Conservation (phyloP, 2,797 vertebrate genomes). For the Scomberomorus guttatus region DNA sequence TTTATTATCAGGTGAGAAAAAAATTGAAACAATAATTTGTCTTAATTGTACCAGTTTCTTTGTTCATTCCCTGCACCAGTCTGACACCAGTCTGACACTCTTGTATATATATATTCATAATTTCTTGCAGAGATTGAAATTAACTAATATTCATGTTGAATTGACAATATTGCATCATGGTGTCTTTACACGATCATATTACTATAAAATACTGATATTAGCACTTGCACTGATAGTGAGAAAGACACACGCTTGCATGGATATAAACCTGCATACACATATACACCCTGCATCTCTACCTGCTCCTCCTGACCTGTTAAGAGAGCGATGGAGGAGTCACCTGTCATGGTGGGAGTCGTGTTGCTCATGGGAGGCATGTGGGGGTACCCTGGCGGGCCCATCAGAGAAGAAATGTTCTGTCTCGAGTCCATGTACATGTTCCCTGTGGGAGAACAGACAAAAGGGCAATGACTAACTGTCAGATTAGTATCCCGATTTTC, state of each 20-base stretch:
- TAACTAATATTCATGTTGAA: background rate
- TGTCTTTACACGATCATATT: background rate
- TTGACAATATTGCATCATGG: background rate
- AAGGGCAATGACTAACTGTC: conserved; percentile 64
- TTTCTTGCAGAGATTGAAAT: background rate
- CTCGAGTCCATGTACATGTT: conserved; percentile 91
- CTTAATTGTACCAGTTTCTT: background rate
- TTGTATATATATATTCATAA: background rate
- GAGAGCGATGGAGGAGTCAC: conserved; percentile 70
- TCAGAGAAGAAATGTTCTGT: conserved; percentile 89
- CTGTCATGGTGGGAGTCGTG: conserved; percentile 87
- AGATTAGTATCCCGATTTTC: conserved; percentile 54
- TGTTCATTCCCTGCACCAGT: background rate
- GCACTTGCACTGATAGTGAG: background rate
- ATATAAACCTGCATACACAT: background rate
- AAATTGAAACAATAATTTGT: background rate
- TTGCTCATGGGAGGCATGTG: conserved; percentile 88
- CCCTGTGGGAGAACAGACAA: conserved; percentile 79
- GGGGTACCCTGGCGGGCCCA: conserved; percentile 90
- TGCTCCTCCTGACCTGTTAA: conserved; percentile 35
- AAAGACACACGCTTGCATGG: background rate
- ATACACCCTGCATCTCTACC: background rate
- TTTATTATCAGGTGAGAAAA: background rate
- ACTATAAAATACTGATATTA: background rate
- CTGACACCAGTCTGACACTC: background rate